These are phyloP conservation scores for Ophioninae sp. DNA, from an alignment of 2,888 invertebrate genomes.

Conservation along the genomic window DNA sequence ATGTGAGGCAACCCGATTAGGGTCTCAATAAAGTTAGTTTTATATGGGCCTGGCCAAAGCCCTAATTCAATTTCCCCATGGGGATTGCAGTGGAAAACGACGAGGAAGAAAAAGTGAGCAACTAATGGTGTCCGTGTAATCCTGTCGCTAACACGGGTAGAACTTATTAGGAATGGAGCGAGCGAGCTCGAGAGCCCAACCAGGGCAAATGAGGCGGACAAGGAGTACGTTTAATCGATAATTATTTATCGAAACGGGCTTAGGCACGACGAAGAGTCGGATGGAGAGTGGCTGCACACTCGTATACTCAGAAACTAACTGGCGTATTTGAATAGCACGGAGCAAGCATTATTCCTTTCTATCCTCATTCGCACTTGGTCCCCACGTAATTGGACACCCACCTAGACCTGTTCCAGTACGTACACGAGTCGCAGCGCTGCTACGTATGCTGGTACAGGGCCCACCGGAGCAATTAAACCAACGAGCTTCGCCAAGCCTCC, in stretches of 20 bases:
- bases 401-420: slow-evolving; percentile 55
- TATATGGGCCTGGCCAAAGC: too few relatives aligned
- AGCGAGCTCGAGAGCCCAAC: slow-evolving; percentile 34
- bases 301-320: slow-evolving; percentile 17
- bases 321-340: slow-evolving; percentile 1
- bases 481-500: slow-evolving; percentile 61
- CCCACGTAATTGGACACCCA: slow-evolving; percentile 63
- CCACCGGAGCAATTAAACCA: slow-evolving; percentile 61
- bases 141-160: slow-evolving; percentile 6
- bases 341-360: slow-evolving; percentile 56
- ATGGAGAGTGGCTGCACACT: slow-evolving; percentile 4
- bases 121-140: slow-evolving; percentile 32
- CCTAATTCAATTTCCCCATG: too few relatives aligned
- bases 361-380: slow-evolving; percentile 62
- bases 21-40: too few relatives aligned
- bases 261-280: slow-evolving; percentile 48
- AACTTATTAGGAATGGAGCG: slow-evolving; percentile 31
- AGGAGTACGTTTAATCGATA: slow-evolving; percentile 57
- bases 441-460: slow-evolving; percentile 45
- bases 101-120: not conserved
- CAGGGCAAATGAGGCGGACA: slow-evolving; percentile 47
- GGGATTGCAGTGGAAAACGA: not conserved
- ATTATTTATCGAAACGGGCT: slow-evolving; percentile 62
- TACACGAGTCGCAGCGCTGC: slow-evolving; percentile 43
- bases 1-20: too few relatives aligned